Conservation (phyloP, 2,113 vertebrate genomes). For the Sterrhoptilus dennistouni region DNA sequence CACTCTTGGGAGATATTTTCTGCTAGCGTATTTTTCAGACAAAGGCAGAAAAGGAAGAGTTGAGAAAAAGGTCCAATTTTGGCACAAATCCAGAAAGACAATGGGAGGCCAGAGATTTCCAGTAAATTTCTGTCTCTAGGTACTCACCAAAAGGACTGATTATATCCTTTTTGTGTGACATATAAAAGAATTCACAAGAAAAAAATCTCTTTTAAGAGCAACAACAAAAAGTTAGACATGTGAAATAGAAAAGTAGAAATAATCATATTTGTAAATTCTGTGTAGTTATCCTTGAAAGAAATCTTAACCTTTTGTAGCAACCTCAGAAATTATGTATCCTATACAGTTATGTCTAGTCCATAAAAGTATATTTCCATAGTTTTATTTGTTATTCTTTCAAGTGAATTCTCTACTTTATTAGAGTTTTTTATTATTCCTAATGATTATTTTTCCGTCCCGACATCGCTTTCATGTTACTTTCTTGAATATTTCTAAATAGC, state of each 20-base stretch:
- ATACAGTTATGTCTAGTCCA: background rate
- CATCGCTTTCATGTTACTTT: background rate
- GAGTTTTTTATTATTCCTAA: background rate
- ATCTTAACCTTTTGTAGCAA: background rate
- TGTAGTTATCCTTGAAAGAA: background rate
- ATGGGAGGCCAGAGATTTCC: background rate
- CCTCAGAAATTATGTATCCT: background rate
- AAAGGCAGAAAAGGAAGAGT: background rate
- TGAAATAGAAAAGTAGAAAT: background rate
- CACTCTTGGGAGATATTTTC: background rate
- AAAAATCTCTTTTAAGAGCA: background rate
- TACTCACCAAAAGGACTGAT: background rate
- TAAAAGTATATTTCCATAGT: background rate
- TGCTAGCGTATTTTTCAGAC: background rate
- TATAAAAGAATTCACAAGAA: background rate
- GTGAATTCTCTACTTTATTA: background rate
- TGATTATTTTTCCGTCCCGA: background rate
- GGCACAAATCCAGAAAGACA: background rate
- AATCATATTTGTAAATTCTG: background rate
- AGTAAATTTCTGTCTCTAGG: background rate
- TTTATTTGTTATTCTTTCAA: background rate
- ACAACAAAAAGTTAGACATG: background rate
- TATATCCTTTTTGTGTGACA: background rate
- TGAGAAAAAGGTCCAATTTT: background rate
- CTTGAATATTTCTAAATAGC: background rate